These are phyloP conservation scores for Danio aesculapii DNA, from an alignment of 2,797 vertebrate species.

Conservation along the genomic window DNA sequence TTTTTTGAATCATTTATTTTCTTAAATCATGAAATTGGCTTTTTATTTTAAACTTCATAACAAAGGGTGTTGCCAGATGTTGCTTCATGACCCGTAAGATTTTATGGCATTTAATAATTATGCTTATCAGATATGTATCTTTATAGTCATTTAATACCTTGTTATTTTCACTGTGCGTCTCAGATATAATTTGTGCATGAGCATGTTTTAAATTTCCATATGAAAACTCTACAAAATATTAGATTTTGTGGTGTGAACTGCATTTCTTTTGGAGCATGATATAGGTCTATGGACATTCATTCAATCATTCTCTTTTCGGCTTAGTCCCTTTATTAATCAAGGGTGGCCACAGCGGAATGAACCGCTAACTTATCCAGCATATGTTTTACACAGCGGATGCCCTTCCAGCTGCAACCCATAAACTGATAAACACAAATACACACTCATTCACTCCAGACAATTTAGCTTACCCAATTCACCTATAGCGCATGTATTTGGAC, in stretches of 20 bases:
- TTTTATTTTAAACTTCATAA: neutral
- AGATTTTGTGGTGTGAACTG: neutral
- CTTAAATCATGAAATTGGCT: too few species aligned
- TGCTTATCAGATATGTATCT: neutral
- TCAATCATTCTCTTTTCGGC: too few species aligned
- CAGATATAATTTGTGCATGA: neutral
- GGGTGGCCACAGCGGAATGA: too few species aligned
- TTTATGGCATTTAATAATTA: neutral
- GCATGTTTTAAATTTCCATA: neutral
- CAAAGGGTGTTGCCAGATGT: neutral
- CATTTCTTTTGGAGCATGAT: neutral
- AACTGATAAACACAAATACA: too few species aligned
- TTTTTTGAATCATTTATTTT: too few species aligned
- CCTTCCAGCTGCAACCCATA: too few species aligned
- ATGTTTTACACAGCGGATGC: too few species aligned
- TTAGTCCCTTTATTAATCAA: too few species aligned
- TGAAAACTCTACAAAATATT: neutral
- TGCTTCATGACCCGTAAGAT: neutral
- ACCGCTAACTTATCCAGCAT: too few species aligned
- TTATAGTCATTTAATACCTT: neutral
- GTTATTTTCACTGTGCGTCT: neutral
- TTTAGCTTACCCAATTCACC: too few species aligned
- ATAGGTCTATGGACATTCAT: neutral
- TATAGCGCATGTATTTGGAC: too few species aligned
- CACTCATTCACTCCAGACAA: too few species aligned